A percentile compares a stretch with the other conserved stretches of the same genome.
phyloP scores from a whole-genome alignment of 2,113 vertebrate species.

The Eupsittula cactorum region DNA sequence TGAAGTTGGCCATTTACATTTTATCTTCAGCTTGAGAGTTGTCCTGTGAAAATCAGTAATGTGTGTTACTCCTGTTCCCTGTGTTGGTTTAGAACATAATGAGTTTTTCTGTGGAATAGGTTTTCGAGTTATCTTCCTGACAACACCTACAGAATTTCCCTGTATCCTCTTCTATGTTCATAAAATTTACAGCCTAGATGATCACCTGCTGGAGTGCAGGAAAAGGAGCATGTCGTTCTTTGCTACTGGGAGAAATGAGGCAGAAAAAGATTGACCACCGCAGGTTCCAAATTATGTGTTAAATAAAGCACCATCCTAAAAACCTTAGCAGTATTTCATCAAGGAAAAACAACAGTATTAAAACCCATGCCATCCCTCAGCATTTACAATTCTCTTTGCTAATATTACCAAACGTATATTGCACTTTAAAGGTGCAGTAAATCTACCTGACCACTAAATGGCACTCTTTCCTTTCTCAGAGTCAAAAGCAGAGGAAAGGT shows the following conservation, averaged over 20 bases:
- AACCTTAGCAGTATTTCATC: neutral
- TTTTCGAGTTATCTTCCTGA: neutral
- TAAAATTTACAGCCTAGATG: neutral
- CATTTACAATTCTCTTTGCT: neutral
- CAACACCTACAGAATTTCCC: neutral
- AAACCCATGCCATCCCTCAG: rapidly evolving
- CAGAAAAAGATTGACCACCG: neutral
- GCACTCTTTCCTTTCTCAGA: constrained; percentile 21
- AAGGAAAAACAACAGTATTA: neutral
- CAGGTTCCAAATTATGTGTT: neutral
- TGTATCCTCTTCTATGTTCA: neutral
- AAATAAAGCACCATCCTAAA: neutral
- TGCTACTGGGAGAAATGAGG: neutral
- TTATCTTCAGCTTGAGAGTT: neutral
- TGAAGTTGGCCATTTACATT: neutral
- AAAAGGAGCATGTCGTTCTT: neutral
- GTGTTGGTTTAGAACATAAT: neutral
- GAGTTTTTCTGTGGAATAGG: neutral
- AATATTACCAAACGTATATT: neutral
- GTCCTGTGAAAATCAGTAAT: neutral
- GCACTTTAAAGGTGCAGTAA: neutral
- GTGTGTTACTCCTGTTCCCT: neutral
- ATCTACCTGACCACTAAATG: constrained; percentile 30
- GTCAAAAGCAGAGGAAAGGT: neutral
- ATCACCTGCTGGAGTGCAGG: neutral